phyloP scores from a whole-genome alignment of 92 coral and sea anemone genomes.

The Epizoanthus rinbou region DNA sequence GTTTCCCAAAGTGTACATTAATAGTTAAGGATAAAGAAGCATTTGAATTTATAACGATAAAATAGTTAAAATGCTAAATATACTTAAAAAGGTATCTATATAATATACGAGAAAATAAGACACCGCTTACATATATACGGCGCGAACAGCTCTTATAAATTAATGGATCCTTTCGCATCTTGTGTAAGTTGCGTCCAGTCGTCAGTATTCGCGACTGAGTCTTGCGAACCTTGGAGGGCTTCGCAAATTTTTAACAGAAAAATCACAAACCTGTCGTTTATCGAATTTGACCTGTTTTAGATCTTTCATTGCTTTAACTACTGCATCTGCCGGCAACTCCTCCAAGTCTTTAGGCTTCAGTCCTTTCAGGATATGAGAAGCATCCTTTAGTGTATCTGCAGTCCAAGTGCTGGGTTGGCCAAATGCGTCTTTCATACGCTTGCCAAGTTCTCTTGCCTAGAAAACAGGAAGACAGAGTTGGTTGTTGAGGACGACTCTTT shows the following conservation, averaged over 20 bases:
- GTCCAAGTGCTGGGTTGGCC: conserved; percentile 24
- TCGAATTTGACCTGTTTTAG: conserved; percentile 14
- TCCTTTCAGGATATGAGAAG: conserved; percentile 27
- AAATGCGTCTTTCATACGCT: conserved; percentile 34
- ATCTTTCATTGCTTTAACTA: conserved; percentile 2
- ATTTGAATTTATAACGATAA: too few species aligned
- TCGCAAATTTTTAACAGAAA: background rate
- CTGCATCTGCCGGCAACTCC: conserved; percentile 16
- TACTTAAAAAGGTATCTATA: too few species aligned
- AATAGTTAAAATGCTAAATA: too few species aligned
- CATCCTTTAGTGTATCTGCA: background rate
- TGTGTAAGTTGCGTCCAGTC: too few species aligned
- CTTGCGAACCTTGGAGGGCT: too few species aligned
- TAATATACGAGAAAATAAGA: too few species aligned
- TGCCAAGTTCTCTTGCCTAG: conserved; percentile 4
- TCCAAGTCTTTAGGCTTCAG: conserved; percentile 32
- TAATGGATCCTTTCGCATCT: too few species aligned
- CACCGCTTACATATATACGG: too few species aligned
- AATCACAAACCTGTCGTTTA: conserved; percentile 24
- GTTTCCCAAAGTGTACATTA: too few species aligned
- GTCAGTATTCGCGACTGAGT: too few species aligned
- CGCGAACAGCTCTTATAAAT: too few species aligned
- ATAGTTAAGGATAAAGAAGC: too few species aligned
- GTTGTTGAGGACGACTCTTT: background rate
- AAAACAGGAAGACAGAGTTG: background rate